A percentile compares a stretch with the other conserved stretches of the same genome.
Evolutionary conservation across 2,113 vertebrate genomes (phyloP).

Genomic region (Stigmatopora argus): DNA sequence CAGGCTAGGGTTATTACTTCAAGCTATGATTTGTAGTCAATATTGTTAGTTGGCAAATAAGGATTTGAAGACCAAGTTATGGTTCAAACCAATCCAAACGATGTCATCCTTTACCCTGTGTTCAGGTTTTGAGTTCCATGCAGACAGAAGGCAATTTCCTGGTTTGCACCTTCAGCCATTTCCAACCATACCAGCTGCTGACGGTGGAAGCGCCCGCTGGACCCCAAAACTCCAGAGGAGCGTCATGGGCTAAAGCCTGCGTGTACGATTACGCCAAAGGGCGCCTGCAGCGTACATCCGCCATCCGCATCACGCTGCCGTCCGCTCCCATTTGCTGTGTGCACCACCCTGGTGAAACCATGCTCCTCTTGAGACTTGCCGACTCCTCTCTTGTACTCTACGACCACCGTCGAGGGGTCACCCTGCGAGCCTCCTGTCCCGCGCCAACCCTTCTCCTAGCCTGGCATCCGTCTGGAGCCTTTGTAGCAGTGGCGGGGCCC

Average conservation of each 20-base stretch:
- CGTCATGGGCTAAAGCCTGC: constrained; percentile 71
- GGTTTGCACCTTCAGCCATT: constrained; percentile 77
- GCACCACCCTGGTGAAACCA: constrained; percentile 73
- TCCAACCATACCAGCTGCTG: constrained; percentile 79
- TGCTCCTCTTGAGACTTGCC: constrained; percentile 81
- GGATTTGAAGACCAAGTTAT: background rate
- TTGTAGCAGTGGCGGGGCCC: constrained; percentile 72
- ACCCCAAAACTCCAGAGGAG: constrained; percentile 41
- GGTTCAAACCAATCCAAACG: background rate
- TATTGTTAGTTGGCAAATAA: too few species aligned
- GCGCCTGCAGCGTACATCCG: constrained; percentile 71
- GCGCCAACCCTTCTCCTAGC: constrained; percentile 73
- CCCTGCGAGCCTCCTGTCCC: constrained; percentile 72
- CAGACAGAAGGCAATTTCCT: constrained; percentile 80
- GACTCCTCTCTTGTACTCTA: constrained; percentile 85
- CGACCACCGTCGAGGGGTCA: constrained; percentile 73
- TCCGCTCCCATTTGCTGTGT: constrained; percentile 79
- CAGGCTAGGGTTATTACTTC: too few species aligned
- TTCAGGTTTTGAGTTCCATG: constrained; percentile 77
- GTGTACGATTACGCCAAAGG: constrained; percentile 75
- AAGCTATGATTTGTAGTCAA: too few species aligned
- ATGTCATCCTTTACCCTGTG: constrained; percentile 20
- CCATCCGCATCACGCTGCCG: constrained; percentile 74
- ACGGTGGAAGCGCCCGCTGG: constrained; percentile 76
- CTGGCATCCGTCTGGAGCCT: constrained; percentile 83